Evolutionary conservation across 2,797 vertebrate genomes (phyloP).

Genomic region (Amphiprion clarkii): DNA sequence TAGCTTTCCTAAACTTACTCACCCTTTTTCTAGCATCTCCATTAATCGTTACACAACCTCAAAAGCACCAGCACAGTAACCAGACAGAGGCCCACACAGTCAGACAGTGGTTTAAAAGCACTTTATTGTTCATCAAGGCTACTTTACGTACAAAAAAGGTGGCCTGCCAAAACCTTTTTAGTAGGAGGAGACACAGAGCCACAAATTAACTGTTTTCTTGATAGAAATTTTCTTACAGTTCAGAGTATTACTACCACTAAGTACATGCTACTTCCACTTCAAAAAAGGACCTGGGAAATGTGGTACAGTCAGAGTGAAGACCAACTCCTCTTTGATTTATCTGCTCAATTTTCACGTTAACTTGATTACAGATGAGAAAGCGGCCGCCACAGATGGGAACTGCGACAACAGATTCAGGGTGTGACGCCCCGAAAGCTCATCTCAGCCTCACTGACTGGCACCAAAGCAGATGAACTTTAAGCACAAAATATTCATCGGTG

Average conservation of each 20-base stretch:
- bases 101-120: constrained; percentile 95
- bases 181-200: constrained; percentile 94
- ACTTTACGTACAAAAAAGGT: constrained; percentile 99
- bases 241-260: constrained; percentile 80
- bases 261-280: constrained; percentile 80
- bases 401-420: constrained; percentile 8
- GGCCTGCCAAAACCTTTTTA: constrained; percentile 98
- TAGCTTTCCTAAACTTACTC: constrained; percentile 1
- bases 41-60: constrained; percentile 4
- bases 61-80: constrained; percentile 3
- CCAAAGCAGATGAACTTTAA: constrained; percentile 14
- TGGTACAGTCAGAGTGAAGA: constrained; percentile 54
- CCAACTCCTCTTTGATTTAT: constrained; percentile 60
- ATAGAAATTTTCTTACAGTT: constrained; percentile 86
- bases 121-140: constrained; percentile 99
- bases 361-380: constrained; percentile 50
- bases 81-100: constrained; percentile 36
- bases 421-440: background rate
- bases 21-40: background rate
- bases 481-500: background rate
- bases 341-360: constrained; percentile 35
- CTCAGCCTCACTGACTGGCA: constrained; percentile 19
- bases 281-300: constrained; percentile 60
- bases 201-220: constrained; percentile 89
- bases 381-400: constrained; percentile 47